A percentile compares a stretch with the other conserved stretches of the same genome.
Conservation (phyloP, 2,888 invertebrate species). For the Idaea aversata region DNA sequence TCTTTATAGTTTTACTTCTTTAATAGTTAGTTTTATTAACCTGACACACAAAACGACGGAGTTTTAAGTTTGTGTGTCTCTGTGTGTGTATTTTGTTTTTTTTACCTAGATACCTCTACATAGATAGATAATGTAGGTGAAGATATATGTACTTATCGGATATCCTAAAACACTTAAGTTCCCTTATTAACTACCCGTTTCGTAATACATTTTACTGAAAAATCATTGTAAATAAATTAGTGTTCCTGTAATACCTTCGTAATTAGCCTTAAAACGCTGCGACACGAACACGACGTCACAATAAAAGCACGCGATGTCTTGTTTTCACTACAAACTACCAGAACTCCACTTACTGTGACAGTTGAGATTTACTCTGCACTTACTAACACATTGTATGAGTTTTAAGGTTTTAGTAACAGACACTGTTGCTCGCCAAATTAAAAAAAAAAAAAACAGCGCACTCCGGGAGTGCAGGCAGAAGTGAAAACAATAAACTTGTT, state of each 20-base stretch:
- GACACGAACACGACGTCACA: neutral
- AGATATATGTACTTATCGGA: neutral
- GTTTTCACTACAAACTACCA: neutral
- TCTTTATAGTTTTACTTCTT: too few relatives aligned
- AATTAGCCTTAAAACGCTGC: neutral
- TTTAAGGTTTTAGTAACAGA: neutral
- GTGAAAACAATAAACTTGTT: too few relatives aligned
- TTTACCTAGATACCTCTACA: too few relatives aligned
- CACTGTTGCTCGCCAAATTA: too few relatives aligned
- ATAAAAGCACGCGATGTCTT: neutral
- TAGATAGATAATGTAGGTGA: too few relatives aligned
- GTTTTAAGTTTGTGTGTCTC: too few relatives aligned
- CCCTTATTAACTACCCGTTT: neutral
- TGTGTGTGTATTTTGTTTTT: too few relatives aligned
- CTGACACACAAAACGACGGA: too few relatives aligned
- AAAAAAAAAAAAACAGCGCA: too few relatives aligned
- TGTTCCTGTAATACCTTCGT: neutral
- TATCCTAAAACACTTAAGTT: neutral
- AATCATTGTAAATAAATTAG: neutral
- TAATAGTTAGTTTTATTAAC: too few relatives aligned
- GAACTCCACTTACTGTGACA: neutral
- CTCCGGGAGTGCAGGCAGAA: too few relatives aligned
- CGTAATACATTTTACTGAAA: neutral
- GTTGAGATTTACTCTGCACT: neutral
- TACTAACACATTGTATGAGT: neutral